phyloP scores from a whole-genome alignment of 2,797 vertebrate species.

The Lutra lutra region DNA sequence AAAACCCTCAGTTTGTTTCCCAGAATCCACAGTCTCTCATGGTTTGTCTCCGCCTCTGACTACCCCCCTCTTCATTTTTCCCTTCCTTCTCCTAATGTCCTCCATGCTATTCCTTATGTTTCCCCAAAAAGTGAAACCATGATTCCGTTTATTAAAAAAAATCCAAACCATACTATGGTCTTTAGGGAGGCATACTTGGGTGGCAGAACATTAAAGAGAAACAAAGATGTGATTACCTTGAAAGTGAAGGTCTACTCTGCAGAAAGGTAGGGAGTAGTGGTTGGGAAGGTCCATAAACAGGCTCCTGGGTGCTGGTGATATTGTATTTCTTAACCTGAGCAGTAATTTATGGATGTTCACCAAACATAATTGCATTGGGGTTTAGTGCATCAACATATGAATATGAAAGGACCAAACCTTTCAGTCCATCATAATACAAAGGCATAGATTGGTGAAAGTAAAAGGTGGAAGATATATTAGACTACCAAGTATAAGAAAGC shows the following conservation, averaged over 20 bases:
- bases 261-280: not conserved
- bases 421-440: not conserved
- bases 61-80: no score
- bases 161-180: not conserved
- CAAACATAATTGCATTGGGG: not conserved
- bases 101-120: no score
- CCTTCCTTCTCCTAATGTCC: no score
- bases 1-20: no score
- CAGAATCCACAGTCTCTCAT: no score
- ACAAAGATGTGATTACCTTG: not conserved
- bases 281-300: not conserved
- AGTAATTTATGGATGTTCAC: not conserved
- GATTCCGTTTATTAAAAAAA: not conserved
- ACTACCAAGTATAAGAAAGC: not conserved
- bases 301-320: not conserved
- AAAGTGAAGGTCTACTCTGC: not conserved
- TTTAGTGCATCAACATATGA: not conserved
- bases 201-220: not conserved
- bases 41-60: no score
- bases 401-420: not conserved
- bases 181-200: not conserved
- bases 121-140: no score
- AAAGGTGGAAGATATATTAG: not conserved
- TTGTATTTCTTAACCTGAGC: not conserved
- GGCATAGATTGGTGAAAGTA: not conserved